A percentile compares a stretch with the other conserved stretches of the same genome.
Evolutionary conservation across 2,888 invertebrate species (phyloP).

Genomic region (Ormyrus nitidulus): DNA sequence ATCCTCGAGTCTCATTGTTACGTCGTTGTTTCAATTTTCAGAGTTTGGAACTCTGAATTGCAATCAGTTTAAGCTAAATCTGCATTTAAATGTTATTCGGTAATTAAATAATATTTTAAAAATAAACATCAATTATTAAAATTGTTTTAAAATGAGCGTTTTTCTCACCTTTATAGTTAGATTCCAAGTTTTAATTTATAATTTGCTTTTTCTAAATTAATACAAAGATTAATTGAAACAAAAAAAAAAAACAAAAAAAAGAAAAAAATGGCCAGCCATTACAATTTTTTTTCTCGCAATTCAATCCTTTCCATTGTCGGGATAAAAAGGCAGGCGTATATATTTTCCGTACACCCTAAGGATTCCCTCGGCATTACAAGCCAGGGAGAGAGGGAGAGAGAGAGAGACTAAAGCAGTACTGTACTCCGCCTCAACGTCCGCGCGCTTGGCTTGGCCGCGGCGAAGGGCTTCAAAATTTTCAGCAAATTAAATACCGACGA

Average conservation of each 20-base stretch:
- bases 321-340: slow-evolving; percentile 47
- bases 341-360: slow-evolving; percentile 56
- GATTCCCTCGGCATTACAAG: slow-evolving; percentile 47
- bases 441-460: slow-evolving; percentile 15
- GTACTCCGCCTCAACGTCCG: slow-evolving; percentile 37
- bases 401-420: slow-evolving; percentile 33
- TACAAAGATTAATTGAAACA: slow-evolving; percentile 20
- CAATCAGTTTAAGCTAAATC: too few relatives aligned
- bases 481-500: slow-evolving; percentile 69
- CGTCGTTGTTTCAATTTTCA: slow-evolving; percentile 15
- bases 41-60: slow-evolving; percentile 15
- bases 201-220: too few relatives aligned
- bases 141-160: too few relatives aligned
- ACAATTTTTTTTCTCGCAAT: slow-evolving; percentile 39
- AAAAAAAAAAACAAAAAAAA: not conserved
- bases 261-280: slow-evolving; percentile 18
- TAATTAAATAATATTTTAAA: too few relatives aligned
- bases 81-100: too few relatives aligned
- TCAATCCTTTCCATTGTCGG: slow-evolving; percentile 54
- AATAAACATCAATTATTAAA: too few relatives aligned
- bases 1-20: slow-evolving; percentile 12
- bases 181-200: too few relatives aligned
- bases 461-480: slow-evolving; percentile 58
- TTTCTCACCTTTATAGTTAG: too few relatives aligned
- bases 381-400: not conserved